A percentile compares a stretch with the other conserved stretches of the same genome.
phyloP scores from a whole-genome alignment of 1,140 invertebrate species.

The Anthonomus grandis region DNA sequence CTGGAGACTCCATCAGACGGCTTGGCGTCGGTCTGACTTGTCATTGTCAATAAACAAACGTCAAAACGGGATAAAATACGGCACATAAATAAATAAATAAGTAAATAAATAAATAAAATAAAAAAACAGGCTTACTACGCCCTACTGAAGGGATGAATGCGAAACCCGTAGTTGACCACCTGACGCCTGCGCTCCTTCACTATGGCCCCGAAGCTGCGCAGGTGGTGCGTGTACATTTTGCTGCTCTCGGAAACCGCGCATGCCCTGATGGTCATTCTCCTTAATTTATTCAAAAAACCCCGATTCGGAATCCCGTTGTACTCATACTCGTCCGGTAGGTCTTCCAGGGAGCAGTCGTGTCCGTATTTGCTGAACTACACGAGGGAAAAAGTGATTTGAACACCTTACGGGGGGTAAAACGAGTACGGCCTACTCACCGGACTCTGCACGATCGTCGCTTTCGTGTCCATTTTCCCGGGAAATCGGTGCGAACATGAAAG shows the following conservation, averaged over 20 bases:
- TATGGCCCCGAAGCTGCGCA: constrained; percentile 41
- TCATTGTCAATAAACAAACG: too few species aligned
- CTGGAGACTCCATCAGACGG: too few species aligned
- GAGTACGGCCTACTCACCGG: constrained; percentile 1
- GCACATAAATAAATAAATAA: too few species aligned
- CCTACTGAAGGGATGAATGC: constrained; percentile 40
- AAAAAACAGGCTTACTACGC: too few species aligned
- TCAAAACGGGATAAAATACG: too few species aligned
- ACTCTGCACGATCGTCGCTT: neutral
- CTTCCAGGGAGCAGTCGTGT: constrained; percentile 35
- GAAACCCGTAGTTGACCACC: constrained; percentile 30
- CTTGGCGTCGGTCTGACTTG: too few species aligned
- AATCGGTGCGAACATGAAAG: too few species aligned
- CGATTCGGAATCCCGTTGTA: constrained; percentile 22
- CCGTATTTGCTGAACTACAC: constrained; percentile 36
- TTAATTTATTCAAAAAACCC: constrained; percentile 20
- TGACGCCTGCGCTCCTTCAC: constrained; percentile 36
- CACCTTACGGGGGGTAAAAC: too few species aligned
- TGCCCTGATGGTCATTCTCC: constrained; percentile 21
- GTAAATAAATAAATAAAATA: neutral
- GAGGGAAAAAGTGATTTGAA: constrained; percentile 1
- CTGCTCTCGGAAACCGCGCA: constrained; percentile 37
- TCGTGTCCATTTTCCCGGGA: neutral
- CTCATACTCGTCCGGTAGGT: constrained; percentile 30
- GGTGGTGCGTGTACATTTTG: constrained; percentile 36